Percentiles rank a stretch among this genome's conserved stretches.
phyloP scores from a whole-genome alignment of 2,113 vertebrate genomes.

The Microcebus jonahi region DNA sequence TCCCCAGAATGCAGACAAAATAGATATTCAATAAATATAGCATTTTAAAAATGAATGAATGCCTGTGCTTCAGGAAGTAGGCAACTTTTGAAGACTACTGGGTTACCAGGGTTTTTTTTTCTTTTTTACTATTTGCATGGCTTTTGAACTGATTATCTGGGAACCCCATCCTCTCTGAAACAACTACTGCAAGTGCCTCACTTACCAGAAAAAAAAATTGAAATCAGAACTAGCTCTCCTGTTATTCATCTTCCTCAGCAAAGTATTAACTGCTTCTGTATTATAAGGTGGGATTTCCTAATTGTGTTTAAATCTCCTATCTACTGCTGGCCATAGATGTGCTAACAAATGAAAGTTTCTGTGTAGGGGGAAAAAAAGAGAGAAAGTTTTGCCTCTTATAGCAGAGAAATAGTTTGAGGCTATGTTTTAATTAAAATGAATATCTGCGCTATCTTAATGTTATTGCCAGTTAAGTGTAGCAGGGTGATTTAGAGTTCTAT shows the following conservation, averaged over 20 bases:
- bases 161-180: neutral
- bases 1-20: neutral
- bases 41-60: constrained; percentile 28
- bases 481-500: constrained; percentile 90
- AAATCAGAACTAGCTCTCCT: neutral
- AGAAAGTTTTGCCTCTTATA: constrained; percentile 85
- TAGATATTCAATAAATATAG: constrained; percentile 1
- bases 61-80: neutral
- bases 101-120: neutral
- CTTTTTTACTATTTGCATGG: neutral
- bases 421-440: constrained; percentile 93
- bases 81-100: neutral
- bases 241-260: constrained; percentile 65
- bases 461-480: constrained; percentile 91
- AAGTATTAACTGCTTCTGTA: constrained; percentile 46
- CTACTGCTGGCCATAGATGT: constrained; percentile 74
- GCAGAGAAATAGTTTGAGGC: constrained; percentile 88
- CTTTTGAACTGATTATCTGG: constrained; percentile 38
- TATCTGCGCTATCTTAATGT: constrained; percentile 91
- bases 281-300: constrained; percentile 79
- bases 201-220: constrained; percentile 47
- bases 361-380: neutral
- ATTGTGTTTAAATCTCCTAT: constrained; percentile 79
- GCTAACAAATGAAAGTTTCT: constrained; percentile 82
- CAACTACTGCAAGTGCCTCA: neutral